Evolutionary conservation across 1,140 invertebrate species (phyloP), one percentile per base, ranked within the genome.

Genomic region (Neotoxoptera formosana): DNA sequence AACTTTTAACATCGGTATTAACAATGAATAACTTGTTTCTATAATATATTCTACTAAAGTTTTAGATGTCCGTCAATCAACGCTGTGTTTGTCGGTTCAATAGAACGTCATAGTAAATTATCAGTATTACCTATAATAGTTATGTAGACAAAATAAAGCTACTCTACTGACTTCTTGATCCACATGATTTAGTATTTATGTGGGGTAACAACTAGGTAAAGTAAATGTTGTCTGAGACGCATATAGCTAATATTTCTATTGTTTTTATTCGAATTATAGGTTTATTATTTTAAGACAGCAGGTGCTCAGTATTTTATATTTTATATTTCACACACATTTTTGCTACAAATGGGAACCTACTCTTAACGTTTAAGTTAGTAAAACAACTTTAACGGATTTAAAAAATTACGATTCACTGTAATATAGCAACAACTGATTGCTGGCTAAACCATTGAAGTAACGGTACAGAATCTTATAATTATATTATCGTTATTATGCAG

Each of bases 1-100:
- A 90, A 67, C 53, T 41, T 90, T 67, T 30, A 60, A 56, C 51
- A 48, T 53, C 30, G 2, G 34, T 25, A 36, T 53, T 53, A 36
- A 90, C 51, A 34, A 53, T 25, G 20, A 11, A 34, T 11, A 45
- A 90, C 89, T 90, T 45, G 56, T 45, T 90, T 30, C 34, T 1
- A 30, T 76, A 76, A 76, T 36, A 36, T 41, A 89, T 56, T 56
- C 7, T 25, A 56, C 9, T 67, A 90, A 90, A 67, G 56, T 90
- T 90, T 45, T 56, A 14, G 34, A 90, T n/a, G 53, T 90, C 89
- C 36, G 36, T 90, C 89, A 67, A 90, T 90, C 36, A 90, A 60
- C 34, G 53, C 25, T 7, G 8, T 23, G 53, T 25, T 21, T 45
- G 25, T 56, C 11, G 21, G 51, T 53, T 36, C 20, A 30, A 23